Percentiles rank a stretch among this genome's conserved stretches.
Conservation (phyloP, 35 echinoderm and acorn worm species). For the Apostichopus californicus region DNA sequence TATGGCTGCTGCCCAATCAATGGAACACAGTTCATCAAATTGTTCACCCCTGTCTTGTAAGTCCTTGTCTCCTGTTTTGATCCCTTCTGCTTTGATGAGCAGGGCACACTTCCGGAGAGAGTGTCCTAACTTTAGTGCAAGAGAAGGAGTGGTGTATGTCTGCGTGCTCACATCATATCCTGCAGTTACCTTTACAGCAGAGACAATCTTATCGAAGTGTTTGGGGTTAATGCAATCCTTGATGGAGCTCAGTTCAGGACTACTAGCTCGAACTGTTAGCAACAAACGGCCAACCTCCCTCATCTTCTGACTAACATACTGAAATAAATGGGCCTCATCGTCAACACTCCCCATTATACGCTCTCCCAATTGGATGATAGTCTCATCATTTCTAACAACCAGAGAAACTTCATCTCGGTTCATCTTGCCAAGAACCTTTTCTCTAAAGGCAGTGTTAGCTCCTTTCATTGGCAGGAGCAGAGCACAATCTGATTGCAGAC, state of each 20-base stretch:
- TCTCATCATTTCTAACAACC: slow-evolving; percentile 51
- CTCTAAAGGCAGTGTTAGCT: slow-evolving; percentile 16
- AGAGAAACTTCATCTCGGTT: slow-evolving; percentile 41
- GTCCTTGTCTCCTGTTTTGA: background rate
- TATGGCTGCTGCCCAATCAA: background rate
- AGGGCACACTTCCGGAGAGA: slow-evolving; percentile 56
- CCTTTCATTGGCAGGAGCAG: slow-evolving; percentile 55
- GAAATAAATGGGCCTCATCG: slow-evolving; percentile 1
- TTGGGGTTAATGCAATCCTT: slow-evolving; percentile 45
- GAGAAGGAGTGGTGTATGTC: slow-evolving; percentile 60
- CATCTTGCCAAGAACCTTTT: slow-evolving; percentile 55
- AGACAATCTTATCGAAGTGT: slow-evolving; percentile 52
- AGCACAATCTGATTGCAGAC: slow-evolving; percentile 39
- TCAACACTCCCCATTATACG: background rate
- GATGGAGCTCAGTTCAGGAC: background rate
- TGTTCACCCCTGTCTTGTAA: background rate
- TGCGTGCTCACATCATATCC: slow-evolving; percentile 47
- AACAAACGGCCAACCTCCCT: slow-evolving; percentile 64
- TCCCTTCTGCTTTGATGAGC: slow-evolving; percentile 66
- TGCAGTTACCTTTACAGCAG: slow-evolving; percentile 48
- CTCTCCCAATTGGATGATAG: slow-evolving; percentile 65
- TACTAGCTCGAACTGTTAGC: slow-evolving; percentile 23
- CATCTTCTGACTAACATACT: slow-evolving; percentile 71
- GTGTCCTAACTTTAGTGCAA: slow-evolving; percentile 77
- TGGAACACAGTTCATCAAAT: background rate